Base-by-base conservation (phyloP, 2,113 vertebrate genomes). In the Python bivittatus region DNA sequence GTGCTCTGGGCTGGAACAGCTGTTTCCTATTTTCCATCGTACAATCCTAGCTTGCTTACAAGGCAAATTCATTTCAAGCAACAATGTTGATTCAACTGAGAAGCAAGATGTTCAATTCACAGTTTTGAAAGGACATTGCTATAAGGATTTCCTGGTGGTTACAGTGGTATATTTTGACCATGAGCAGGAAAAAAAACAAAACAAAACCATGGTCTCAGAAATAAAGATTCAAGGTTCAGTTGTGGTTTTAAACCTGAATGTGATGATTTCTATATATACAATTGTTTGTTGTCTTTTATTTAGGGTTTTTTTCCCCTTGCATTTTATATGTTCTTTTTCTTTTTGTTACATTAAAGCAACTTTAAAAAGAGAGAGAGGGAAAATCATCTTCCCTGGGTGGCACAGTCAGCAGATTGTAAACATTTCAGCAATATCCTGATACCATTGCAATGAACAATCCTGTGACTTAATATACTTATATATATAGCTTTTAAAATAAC, bases 21-120 rank as follows among this genome's bases (percentile, higher is more conserved):
- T 97, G 96, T 94, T 97, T 97, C 93, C 93, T 86, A 96, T 97
- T 96, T 97, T 94, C 87, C 92, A 91, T 94, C 96, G 95, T 95
- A 94, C 93, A 95, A 96, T 96, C 95, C 54, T 95, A 91, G 95
- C 94, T 95, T 97, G 92, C 95, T 96, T 95, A 96, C 85, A 96
- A 89, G 13, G 57, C 93, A 97, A 84, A 79, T 94, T 93, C 94
- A 95, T 95, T 96, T 85, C 60, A 91, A 94, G 95, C 94, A 95
- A 60, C 60, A 87, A 25, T 91, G 68, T 95, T 96, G 94, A 96
- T 92, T 96, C 94, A 93, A 79, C n/a, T 1, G 85, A 95, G 95
- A 92, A 91, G 95, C 89, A 95, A 94, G 87, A 95, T 90, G 95
- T 97, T 92, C 89, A 93, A 83, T 92, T 94, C 87, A 90, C 88